These are phyloP conservation scores for Atta texana DNA, from an alignment of 1,140 invertebrate species.

Conservation along the genomic window DNA sequence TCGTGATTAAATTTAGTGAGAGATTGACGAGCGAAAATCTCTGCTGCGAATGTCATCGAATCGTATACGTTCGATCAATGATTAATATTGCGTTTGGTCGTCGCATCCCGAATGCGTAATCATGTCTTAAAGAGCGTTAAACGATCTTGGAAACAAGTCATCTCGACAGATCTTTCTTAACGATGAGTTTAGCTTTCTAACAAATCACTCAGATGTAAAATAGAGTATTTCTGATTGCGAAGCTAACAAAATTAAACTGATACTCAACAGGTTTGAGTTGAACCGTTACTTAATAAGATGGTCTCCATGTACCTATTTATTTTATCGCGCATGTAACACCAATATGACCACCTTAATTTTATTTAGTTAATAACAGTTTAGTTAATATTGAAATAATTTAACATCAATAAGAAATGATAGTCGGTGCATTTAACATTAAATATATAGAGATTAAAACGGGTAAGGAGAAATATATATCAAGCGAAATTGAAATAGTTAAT, in stretches of 20 bases:
- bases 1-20: conserved; percentile 30
- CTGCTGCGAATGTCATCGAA: neutral
- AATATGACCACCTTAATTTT: neutral
- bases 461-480: neutral
- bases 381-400: neutral
- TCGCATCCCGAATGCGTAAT: neutral
- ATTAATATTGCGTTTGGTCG: neutral
- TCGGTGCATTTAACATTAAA: neutral
- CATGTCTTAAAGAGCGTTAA: neutral
- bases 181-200: neutral
- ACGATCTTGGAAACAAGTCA: neutral
- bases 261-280: neutral
- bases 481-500: neutral
- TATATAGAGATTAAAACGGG: neutral
- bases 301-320: neutral
- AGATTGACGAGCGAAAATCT: neutral
- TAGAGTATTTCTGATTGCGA: neutral
- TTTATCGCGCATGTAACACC: neutral
- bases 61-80: neutral
- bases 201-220: neutral
- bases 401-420: neutral
- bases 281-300: neutral
- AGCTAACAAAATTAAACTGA: neutral
- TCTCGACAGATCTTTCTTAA: neutral
- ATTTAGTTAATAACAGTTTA: neutral